Base-by-base conservation (phyloP, 2,113 vertebrate species). In the Corydoras sp. region DNA sequence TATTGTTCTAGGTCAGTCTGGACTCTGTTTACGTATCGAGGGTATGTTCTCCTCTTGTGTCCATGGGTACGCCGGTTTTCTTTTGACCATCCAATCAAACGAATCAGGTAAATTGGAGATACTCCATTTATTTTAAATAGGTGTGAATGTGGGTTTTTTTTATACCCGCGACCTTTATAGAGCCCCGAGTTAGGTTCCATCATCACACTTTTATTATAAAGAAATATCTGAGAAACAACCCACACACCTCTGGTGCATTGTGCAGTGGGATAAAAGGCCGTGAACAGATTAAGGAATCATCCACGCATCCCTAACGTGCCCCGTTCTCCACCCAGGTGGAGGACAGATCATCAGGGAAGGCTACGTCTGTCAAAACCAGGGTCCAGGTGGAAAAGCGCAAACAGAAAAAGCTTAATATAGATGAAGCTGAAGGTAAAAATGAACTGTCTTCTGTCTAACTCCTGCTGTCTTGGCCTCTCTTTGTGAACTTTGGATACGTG, bases 361-460 rank as follows among this genome's bases (percentile, higher is more conserved):
- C 92, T 85, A 90, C 91, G 86, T 91, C 94, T 89, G 92, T 93
- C 89, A 94, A 93, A 89, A 91, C 94, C 88, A 91, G 87, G 90
- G 94, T 84, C 88, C 87, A 84, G 85, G 87, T 91, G 90, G 94
- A 93, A 86, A 92, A 91, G 90, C 92, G 93, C 92, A 96, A 93
- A 88, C 84, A 92, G 92, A 96, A 95, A 93, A 96, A 94, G 91
- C 96, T 97, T 92, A 99, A 98, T 94, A 93, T 99, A 96, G 96
- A 98, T 84, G 96, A 99, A 96, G 96, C 95, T 82, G 96, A 99
- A 96, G 96, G 96, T 99, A 96, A 89, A 85, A 53, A 65, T 43
- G 35, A 43, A 43, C 51, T 10, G 54, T 56, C 54, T 56, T 15
- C 13, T n/a, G 54, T 15, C 54, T 62, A 71, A 59, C 65, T 65